Conservation (phyloP, 2,797 vertebrate genomes). For the Rallus crepitans region DNA sequence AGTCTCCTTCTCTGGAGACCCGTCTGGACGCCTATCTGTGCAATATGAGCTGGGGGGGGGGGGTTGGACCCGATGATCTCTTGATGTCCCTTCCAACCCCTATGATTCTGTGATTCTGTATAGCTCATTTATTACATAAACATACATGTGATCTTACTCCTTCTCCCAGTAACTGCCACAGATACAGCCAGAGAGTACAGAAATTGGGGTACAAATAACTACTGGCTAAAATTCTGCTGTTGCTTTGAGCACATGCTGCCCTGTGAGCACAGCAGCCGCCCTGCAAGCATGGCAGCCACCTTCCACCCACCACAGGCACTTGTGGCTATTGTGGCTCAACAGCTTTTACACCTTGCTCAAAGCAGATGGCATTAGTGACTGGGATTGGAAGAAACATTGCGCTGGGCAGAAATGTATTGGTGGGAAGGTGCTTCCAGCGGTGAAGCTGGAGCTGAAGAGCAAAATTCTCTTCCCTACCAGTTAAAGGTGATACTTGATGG, state of each 20-base stretch:
- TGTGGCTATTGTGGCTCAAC: background rate
- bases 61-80: no score
- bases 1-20: no score
- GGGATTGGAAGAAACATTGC: background rate
- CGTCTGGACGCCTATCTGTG: no score
- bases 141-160: background rate
- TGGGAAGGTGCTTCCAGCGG: background rate
- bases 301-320: background rate
- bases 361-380: background rate
- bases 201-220: background rate
- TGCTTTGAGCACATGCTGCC: background rate
- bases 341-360: background rate
- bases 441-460: background rate
- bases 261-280: background rate
- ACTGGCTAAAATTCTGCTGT: background rate
- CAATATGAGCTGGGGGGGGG: no score
- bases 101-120: background rate
- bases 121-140: background rate
- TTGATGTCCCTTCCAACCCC: no score
- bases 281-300: background rate
- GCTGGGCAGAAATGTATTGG: background rate
- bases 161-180: background rate
- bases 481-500: background rate
- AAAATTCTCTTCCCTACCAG: background rate
- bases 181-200: background rate